Conservation (phyloP, 1,140 invertebrate species). For the Procambarus clarkii region DNA sequence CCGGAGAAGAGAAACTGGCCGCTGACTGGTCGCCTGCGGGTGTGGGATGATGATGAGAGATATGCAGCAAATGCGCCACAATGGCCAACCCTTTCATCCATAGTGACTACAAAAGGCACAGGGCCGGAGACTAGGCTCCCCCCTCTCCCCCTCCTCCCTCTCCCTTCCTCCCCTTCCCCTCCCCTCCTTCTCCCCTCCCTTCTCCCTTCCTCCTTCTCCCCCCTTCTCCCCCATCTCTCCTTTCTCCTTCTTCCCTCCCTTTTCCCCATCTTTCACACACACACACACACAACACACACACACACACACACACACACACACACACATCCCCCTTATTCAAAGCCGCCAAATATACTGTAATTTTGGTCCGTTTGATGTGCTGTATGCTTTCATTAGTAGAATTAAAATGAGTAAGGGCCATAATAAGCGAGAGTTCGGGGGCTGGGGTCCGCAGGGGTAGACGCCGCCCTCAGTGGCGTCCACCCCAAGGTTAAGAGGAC, state of each 20-base stretch:
- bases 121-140: constrained; percentile 11
- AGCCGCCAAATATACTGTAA: constrained; percentile 61
- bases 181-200: constrained; percentile 5
- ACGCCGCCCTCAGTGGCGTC: not conserved
- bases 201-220: not conserved
- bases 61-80: constrained; percentile 53
- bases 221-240: too few relatives aligned
- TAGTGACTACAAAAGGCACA: constrained; percentile 53
- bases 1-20: constrained; percentile 11
- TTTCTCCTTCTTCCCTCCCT: not conserved
- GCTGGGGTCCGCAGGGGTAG: not conserved
- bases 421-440: constrained; percentile 25
- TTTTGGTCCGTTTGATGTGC: constrained; percentile 65
- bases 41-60: constrained; percentile 39
- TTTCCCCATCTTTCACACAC: not conserved
- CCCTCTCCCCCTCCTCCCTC: not conserved
- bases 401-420: constrained; percentile 61
- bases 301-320: too few relatives aligned
- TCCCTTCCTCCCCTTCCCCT: not conserved
- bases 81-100: constrained; percentile 61
- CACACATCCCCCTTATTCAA: constrained; percentile 13
- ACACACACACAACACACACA: not conserved
- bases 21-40: constrained; percentile 21
- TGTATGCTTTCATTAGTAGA: constrained; percentile 67
- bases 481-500: not conserved